Evolutionary conservation across 1,140 invertebrate species (phyloP), one percentile per base, ranked within the genome.

Genomic region (Ceratosolen fusciceps): DNA sequence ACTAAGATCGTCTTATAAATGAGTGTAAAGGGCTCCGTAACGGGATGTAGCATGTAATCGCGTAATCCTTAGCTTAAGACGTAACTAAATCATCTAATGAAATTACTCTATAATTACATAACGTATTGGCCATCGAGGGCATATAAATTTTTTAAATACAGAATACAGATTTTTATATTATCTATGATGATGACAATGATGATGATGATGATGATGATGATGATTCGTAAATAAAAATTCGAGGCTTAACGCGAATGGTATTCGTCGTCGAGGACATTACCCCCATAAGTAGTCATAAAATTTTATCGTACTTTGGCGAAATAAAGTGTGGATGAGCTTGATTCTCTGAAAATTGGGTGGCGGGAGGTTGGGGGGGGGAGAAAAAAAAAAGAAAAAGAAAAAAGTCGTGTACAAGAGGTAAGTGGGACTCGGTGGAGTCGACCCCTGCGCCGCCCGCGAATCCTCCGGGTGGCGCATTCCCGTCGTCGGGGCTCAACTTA

Each of bases 271-370:
- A 19, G 9, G 31, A 8, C 60, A 65, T 65, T 65, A 65, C 60
- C 37, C 34, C 34, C 60, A 65, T 37, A 65, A 65, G 31, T 37
- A n/a, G 19, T 65, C 60, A 37, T 65, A 65, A 65, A 65, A 34
- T 65, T 65, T 65, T 65, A 65, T 65, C n/a, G 60, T 65, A 65
- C 60, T 65, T 65, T 37, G 14, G 60, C 31, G 21, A 65, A 65
- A 65, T 65, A 65, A 65, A 65, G 60, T 65, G 60, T n/a, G n/a
- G n/a, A 31, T 65, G n/a, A 65, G 14, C 19, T 65, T 37, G 37
- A 65, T 31, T 37, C 31, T 31, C 60, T 65, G 60, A 65, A 65
- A 65, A 65, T 65, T 65, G 31, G 19, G 60, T n/a, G n/a, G n/a
- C n/a, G n/a, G n/a, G n/a, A n/a, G n/a, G n/a, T n/a, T n/a, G n/a